Base-by-base conservation (phyloP, 2,797 vertebrate species). In the Moxostoma hubbsi region DNA sequence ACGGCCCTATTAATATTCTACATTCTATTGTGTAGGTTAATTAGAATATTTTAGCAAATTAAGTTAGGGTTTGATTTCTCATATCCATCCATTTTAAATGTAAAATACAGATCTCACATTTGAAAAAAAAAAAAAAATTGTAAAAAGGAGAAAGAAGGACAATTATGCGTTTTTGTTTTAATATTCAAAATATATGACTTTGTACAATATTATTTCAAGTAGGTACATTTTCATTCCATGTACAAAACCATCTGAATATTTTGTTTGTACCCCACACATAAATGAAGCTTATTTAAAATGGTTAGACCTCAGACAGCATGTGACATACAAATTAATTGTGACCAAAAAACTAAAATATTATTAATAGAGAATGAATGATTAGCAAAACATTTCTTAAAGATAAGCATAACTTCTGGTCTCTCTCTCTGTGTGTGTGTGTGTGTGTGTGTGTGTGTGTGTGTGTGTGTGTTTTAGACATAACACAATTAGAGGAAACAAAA, bases 101-200 rank as follows among this genome's bases (percentile, higher is more conserved):
- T 36, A 36, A 36, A 36, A 36, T 24, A 24, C 24, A 24, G 24
- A 24, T 36, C 36, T 36, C 24, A 36, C 24, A 36, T 2, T 36
- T 36, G 3, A 36, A 36, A 4, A 36, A 36, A 36, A 36, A 36
- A 36, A 36, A 24, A 1, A 36, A 36, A 24, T 24, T 24, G 24
- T 24, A 24, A 36, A 36, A 36, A 36, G 36, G 36, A 36, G 36
- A 36, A 36, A 36, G 36, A 5, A 4, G 45, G 58, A 67, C 79
- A 79, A 81, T 50, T 47, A 13, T 63, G 73, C 68, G 59, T 59
- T 59, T 83, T 75, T 1, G 57, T 77, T 84, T 82, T 77, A 85
- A 83, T 82, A 80, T 83, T 80, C 79, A 74, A 83, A 83, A 85
- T 82, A 83, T 71, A 80, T 51, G 53, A 71, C 65, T 81, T 76